These are phyloP conservation scores for Amazona finschi DNA, from an alignment of 2,797 vertebrate species.

Conservation along the genomic window DNA sequence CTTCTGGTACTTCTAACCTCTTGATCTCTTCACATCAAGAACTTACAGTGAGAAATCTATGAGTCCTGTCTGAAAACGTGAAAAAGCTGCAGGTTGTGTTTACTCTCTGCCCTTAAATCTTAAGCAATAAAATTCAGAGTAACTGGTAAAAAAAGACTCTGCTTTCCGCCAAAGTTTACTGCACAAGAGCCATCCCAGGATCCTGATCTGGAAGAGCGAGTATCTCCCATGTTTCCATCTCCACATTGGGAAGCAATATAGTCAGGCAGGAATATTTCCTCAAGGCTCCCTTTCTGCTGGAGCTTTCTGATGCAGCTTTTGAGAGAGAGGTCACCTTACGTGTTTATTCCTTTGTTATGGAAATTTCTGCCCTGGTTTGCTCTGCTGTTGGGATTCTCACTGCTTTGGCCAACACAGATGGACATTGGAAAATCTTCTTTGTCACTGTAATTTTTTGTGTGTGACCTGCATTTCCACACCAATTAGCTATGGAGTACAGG, in stretches of 20 bases:
- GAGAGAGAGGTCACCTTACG: neutral
- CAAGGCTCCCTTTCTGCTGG: neutral
- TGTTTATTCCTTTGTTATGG: neutral
- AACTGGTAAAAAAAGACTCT: neutral
- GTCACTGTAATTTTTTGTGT: neutral
- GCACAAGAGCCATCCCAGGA: neutral
- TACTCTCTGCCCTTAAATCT: neutral
- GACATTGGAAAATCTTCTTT: neutral
- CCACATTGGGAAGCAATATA: neutral
- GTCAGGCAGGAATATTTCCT: neutral
- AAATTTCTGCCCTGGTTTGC: neutral
- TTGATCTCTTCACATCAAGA: neutral
- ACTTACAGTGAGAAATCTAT: neutral
- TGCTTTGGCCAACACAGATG: neutral
- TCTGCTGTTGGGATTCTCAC: neutral
- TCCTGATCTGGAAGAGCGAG: neutral
- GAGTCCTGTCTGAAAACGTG: neutral
- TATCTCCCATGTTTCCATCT: neutral
- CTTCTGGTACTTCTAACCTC: neutral
- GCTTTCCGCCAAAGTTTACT: neutral
- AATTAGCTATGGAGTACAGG: neutral
- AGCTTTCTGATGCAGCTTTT: neutral
- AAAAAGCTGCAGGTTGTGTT: neutral
- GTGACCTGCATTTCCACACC: neutral
- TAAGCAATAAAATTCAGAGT: neutral